Evolutionary conservation across 2,113 vertebrate species (phyloP).

Genomic region (Pollimyrus isidori): DNA sequence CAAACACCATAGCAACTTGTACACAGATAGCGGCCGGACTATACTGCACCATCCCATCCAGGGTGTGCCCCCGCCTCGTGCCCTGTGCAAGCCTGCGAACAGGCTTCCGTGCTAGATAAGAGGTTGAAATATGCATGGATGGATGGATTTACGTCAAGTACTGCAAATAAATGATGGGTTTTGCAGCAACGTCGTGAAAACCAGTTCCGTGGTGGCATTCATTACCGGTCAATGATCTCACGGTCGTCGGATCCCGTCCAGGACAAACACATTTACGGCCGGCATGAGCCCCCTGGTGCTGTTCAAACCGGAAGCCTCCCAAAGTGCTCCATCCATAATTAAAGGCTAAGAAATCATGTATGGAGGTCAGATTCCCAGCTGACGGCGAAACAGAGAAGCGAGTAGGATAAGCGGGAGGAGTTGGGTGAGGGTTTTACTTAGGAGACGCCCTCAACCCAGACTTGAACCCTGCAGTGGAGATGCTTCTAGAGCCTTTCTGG

Average conservation of each 20-base stretch:
- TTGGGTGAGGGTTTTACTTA: background rate
- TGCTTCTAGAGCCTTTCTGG: background rate
- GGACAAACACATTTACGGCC: slow-evolving; percentile 34
- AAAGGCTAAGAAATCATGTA: slow-evolving; percentile 52
- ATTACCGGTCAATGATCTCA: slow-evolving; percentile 34
- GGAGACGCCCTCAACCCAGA: slow-evolving; percentile 28
- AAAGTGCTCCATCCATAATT: slow-evolving; percentile 48
- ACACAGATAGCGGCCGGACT: background rate
- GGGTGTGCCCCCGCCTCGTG: background rate
- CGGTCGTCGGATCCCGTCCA: slow-evolving; percentile 22
- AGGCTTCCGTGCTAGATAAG: background rate
- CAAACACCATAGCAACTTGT: background rate
- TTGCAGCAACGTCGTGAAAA: slow-evolving; percentile 38
- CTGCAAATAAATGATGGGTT: background rate
- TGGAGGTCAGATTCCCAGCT: slow-evolving; percentile 29
- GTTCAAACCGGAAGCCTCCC: slow-evolving; percentile 1
- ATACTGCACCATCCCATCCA: background rate
- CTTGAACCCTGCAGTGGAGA: slow-evolving; percentile 35
- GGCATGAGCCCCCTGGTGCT: slow-evolving; percentile 22
- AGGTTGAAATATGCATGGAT: background rate
- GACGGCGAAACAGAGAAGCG: slow-evolving; percentile 13
- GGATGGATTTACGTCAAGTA: background rate
- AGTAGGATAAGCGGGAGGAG: background rate
- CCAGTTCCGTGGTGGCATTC: background rate
- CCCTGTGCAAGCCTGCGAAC: background rate